Base-by-base conservation (phyloP, 1,140 invertebrate species). In the Hyphantria cunea region DNA sequence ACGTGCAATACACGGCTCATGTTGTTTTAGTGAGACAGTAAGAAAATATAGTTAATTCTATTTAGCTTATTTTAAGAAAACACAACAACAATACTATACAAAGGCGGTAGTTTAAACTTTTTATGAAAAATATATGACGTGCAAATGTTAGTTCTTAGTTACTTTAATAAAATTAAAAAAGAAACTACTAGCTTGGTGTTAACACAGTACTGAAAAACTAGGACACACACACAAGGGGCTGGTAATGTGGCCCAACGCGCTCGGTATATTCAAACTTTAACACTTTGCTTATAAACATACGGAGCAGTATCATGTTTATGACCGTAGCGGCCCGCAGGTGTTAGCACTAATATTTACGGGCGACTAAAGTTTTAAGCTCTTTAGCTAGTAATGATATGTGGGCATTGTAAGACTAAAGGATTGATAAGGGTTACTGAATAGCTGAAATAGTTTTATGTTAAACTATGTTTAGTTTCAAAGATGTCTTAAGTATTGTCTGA, bases 231-330 rank as follows among this genome's bases (percentile, higher is more conserved):
- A 47, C 61, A 53, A 12, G 49, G 44, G 60, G 47, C 9, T n/a
- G 17, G 51, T 49, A 55, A 63, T 55, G 50, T 42, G 61, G 61
- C 13, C 51, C 39, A 32, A 61, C 56, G 49, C 51, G 64, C 37
- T 34, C 45, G 55, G 25, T 49, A 48, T 49, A 60, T 55, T 60
- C 58, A 55, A 61, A 66, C 42, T 66, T 66, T 66, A 49, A 49
- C 50, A 55, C 56, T 54, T 53, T 47, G 0, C 9, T 14, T 12
- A 48, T 52, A 62, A 56, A 67, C 65, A 67, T 41, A 67, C 59
- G 65, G 51, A 14, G 1, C 10, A 17, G 3, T 15, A 31, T 51
- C 17, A 54, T 53, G 51, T 51, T 66, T 55, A 55, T 61, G 45
- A 17, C 12, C 37, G 64, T 55, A 12, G 31, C 12, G 42, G 42